Evolutionary conservation across 2,113 vertebrate genomes (phyloP).

Genomic region (Gobio gobio): DNA sequence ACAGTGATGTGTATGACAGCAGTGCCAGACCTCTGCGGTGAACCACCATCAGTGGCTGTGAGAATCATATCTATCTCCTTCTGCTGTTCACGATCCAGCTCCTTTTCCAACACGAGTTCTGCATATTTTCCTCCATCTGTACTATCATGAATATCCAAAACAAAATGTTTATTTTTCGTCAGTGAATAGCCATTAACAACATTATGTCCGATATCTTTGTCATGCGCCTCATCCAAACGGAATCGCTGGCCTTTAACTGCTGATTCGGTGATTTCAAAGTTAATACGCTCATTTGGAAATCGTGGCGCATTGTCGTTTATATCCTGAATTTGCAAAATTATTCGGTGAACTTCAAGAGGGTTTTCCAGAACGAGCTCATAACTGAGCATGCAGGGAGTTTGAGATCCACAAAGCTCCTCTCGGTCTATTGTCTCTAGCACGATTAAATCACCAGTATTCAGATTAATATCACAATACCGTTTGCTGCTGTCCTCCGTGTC

Average conservation of each 20-base stretch:
- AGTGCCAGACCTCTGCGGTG: slow-evolving; percentile 67
- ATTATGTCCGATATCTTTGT: slow-evolving; percentile 73
- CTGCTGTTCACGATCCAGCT: slow-evolving; percentile 66
- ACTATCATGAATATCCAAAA: slow-evolving; percentile 62
- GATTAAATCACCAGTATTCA: slow-evolving; percentile 72
- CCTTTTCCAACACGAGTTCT: slow-evolving; percentile 66
- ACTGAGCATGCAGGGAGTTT: slow-evolving; percentile 71
- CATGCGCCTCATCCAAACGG: slow-evolving; percentile 71
- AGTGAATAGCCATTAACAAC: slow-evolving; percentile 66
- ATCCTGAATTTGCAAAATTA: slow-evolving; percentile 76
- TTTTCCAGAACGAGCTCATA: slow-evolving; percentile 73
- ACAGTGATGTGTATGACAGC: slow-evolving; percentile 66
- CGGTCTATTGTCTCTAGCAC: slow-evolving; percentile 78
- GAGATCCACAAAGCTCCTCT: slow-evolving; percentile 76
- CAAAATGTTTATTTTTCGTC: slow-evolving; percentile 67
- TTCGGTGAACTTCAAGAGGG: slow-evolving; percentile 68
- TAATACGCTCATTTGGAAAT: slow-evolving; percentile 65
- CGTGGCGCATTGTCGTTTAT: slow-evolving; percentile 80
- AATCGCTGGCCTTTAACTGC: slow-evolving; percentile 68
- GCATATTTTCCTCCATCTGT: slow-evolving; percentile 66
- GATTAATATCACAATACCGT: slow-evolving; percentile 65
- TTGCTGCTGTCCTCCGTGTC: slow-evolving; percentile 60
- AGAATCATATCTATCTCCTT: slow-evolving; percentile 65
- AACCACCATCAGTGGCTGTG: slow-evolving; percentile 70
- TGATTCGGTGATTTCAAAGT: slow-evolving; percentile 73